A percentile compares a stretch with the other conserved stretches of the same genome.
These are phyloP conservation scores for Champsocephalus gunnari DNA, from an alignment of 2,797 vertebrate genomes.

Conservation along the genomic window DNA sequence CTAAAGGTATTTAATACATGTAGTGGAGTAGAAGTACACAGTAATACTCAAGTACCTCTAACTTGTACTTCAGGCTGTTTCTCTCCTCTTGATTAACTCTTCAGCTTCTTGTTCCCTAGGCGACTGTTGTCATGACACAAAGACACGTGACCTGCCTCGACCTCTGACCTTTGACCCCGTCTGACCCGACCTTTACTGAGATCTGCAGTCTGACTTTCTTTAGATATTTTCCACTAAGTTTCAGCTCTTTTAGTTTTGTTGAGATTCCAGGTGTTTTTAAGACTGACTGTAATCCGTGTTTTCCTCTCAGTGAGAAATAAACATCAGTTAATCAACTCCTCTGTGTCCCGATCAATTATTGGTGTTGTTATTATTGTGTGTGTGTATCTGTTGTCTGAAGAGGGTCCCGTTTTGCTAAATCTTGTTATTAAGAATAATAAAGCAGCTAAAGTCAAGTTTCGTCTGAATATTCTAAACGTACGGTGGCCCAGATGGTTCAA, in stretches of 20 bases:
- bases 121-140: constrained; percentile 81
- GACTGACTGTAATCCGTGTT: constrained; percentile 1
- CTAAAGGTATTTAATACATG: too few relatives aligned
- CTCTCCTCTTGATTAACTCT: constrained; percentile 60
- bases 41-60: too few relatives aligned
- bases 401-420: too few relatives aligned
- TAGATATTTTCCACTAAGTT: background rate
- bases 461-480: too few relatives aligned
- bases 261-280: constrained; percentile 5
- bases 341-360: background rate
- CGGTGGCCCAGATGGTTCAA: too few relatives aligned
- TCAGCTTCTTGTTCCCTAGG: constrained; percentile 83
- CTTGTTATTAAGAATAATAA: too few relatives aligned
- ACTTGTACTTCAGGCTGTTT: too few relatives aligned
- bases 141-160: constrained; percentile 78
- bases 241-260: background rate
- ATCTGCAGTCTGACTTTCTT: background rate
- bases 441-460: too few relatives aligned
- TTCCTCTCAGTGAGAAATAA: constrained; percentile 35
- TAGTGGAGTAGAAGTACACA: too few relatives aligned
- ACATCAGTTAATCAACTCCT: constrained; percentile 2
- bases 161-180: constrained; percentile 79
- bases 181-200: constrained; percentile 72
- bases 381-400: background rate
- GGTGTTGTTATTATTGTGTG: background rate